Conservation (phyloP, 1,140 invertebrate genomes). For the Araneus ventricosus region DNA sequence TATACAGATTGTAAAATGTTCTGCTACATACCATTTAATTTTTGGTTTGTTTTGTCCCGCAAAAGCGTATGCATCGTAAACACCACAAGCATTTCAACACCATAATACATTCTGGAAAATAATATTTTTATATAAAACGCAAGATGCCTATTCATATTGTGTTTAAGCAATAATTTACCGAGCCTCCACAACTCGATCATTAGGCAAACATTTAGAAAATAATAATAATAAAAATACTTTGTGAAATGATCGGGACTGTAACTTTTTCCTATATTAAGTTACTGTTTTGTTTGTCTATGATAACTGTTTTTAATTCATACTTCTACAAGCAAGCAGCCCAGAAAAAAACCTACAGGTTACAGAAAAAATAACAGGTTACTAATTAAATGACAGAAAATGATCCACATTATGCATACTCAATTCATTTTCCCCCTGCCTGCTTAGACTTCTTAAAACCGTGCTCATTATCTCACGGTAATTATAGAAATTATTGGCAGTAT, state of each 20-base stretch:
- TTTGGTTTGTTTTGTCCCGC: too few relatives aligned
- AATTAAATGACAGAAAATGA: neutral
- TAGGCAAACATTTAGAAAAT: too few relatives aligned
- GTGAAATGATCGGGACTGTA: neutral
- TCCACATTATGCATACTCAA: neutral
- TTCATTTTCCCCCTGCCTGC: neutral
- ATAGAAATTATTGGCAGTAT: constrained; percentile 10
- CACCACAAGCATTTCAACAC: too few relatives aligned
- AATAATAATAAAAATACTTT: too few relatives aligned
- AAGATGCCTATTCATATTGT: too few relatives aligned
- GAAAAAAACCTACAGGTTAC: neutral
- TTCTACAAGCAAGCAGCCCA: neutral
- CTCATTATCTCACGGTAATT: neutral
- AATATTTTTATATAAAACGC: too few relatives aligned
- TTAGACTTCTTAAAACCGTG: neutral
- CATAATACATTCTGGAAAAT: too few relatives aligned
- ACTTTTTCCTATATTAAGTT: neutral
- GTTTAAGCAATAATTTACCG: too few relatives aligned
- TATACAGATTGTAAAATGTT: too few relatives aligned
- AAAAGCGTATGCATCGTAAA: too few relatives aligned
- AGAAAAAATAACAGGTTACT: neutral
- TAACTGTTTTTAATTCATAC: neutral
- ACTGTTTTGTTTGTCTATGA: neutral
- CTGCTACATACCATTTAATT: too few relatives aligned
- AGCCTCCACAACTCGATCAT: too few relatives aligned